Base-by-base conservation (phyloP, 64 coral and sea anemone genomes). In the Dendronephthya gigantea region DNA sequence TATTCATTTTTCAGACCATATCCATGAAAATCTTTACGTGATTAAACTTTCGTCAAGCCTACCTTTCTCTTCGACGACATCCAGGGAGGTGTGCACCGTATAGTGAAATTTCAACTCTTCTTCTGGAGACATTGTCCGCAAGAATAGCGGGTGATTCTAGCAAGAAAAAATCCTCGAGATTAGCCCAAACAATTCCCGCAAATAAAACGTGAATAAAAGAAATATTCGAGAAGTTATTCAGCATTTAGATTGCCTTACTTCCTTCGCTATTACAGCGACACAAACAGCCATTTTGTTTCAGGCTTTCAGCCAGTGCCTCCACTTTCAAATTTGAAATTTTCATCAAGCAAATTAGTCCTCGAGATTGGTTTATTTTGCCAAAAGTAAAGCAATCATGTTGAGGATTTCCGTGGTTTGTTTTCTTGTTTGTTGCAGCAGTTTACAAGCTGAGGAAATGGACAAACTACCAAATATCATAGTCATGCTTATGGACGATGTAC, bases 21-120 rank as follows among this genome's bases (percentile, higher is more conserved):
- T 45, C 41, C 41, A 6, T 45, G 41, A 4, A 45, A 45, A 45
- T 45, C 41, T 45, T n/a, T 45, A 45, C 41, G 41, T 6, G 4
- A 6, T 45, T 45, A 45, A 4, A 45, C 41, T 45, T 45, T 11
- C 11, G 11, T 45, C 41, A 11, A n/a, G 45, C 19, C 12, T 70
- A 98, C 95, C 95, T 66, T 98, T 98, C 28, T 98, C 95, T 39
- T 98, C 95, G 7, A 98, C 95, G 68, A 98, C 95, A 88, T 98
- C 95, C 38, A 98, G 68, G 0, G 95, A 98, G 30, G 95, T 98
- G 51, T 98, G 95, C 19, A 98, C 92, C 13, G 92, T 98, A 82
- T 98, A 98, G 83, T 98, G 95, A 90, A 98, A 98, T 59, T 98
- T 98, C 31, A 98, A 43, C 52, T 98, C 95, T 62, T 98, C 95